These are phyloP conservation scores for Acrobasis consociella DNA, from an alignment of 2,888 invertebrate species.

Conservation along the genomic window DNA sequence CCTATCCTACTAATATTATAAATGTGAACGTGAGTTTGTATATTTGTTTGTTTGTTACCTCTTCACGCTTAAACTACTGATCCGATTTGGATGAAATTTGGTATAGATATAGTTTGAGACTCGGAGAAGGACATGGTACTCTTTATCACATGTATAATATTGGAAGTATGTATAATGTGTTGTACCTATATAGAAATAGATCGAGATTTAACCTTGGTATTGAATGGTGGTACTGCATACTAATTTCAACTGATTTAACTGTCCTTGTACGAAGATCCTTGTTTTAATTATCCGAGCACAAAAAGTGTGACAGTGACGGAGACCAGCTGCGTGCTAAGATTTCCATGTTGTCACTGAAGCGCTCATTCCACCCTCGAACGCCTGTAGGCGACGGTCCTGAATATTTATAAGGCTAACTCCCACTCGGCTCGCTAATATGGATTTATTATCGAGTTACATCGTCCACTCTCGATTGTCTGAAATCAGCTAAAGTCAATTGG, in stretches of 20 bases:
- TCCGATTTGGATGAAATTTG: too few species aligned
- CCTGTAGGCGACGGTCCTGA: conserved; percentile 49
- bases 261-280: background rate
- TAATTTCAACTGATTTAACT: background rate
- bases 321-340: conserved; percentile 32
- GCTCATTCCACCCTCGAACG: conserved; percentile 52
- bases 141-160: too few species aligned
- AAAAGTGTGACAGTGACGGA: conserved; percentile 36
- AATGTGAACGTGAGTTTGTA: too few species aligned
- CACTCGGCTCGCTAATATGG: conserved; percentile 43
- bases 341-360: conserved; percentile 43
- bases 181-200: too few species aligned
- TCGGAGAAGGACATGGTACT: too few species aligned
- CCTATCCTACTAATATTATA: too few species aligned
- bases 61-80: too few species aligned
- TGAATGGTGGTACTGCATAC: background rate
- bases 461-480: conserved; percentile 35
- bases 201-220: too few species aligned
- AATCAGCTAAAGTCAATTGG: conserved; percentile 44
- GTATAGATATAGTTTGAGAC: too few species aligned
- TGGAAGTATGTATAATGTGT: too few species aligned
- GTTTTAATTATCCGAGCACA: conserved; percentile 14
- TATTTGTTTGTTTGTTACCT: too few species aligned
- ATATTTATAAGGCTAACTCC: conserved; percentile 63
- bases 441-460: conserved; percentile 56